A percentile compares a stretch with the other conserved stretches of the same genome.
Evolutionary conservation across 1,140 invertebrate species (phyloP).

Genomic region (Oncopeltus fasciatus): DNA sequence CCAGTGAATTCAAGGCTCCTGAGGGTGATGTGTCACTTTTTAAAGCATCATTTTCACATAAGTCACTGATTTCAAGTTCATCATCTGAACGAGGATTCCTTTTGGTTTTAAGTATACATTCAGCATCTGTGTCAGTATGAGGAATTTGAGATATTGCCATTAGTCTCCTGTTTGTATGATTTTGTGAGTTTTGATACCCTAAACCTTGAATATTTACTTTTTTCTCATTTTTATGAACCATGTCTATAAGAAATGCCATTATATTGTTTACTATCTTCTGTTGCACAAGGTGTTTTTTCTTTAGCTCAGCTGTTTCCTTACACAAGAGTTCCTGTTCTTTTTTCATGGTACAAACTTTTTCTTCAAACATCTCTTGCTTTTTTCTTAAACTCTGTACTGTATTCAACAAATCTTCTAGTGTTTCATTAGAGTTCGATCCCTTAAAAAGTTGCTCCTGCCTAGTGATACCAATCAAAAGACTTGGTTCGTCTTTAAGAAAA

Average conservation of each 20-base stretch:
- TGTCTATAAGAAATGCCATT: background rate
- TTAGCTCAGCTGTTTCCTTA: background rate
- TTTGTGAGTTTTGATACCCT: background rate
- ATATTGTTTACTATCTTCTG: background rate
- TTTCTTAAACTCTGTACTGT: background rate
- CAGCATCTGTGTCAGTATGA: background rate
- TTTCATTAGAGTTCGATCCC: background rate
- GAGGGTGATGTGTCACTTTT: too few relatives aligned
- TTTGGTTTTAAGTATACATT: background rate
- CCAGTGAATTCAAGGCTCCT: background rate
- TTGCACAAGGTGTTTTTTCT: background rate
- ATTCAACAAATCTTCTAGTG: background rate
- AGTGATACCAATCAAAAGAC: background rate
- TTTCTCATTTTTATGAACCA: background rate
- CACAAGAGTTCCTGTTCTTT: background rate
- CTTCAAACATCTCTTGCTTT: background rate
- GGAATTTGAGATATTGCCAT: background rate
- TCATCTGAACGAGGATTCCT: background rate
- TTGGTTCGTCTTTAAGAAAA: background rate
- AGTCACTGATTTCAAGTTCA: background rate
- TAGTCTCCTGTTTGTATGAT: background rate
- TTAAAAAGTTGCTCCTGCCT: background rate
- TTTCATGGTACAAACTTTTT: background rate
- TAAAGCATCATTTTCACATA: background rate
- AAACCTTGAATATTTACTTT: background rate